Conservation (phyloP, 2,797 vertebrate genomes). For the Diglossa cyanea region DNA sequence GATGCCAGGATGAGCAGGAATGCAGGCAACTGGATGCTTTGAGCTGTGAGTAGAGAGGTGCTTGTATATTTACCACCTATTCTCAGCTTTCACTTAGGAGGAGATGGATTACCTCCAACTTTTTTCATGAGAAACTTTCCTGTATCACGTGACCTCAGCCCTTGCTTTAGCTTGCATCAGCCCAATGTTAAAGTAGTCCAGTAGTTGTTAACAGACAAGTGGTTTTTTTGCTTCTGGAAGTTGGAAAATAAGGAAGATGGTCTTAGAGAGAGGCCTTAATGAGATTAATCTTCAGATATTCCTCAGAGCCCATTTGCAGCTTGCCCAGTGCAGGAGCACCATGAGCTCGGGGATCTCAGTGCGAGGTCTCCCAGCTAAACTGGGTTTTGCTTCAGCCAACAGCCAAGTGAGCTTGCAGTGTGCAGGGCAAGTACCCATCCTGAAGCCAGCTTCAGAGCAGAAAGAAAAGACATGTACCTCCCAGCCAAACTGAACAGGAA, state of each 20-base stretch:
- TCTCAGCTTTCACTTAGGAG: not conserved
- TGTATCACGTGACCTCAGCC: not conserved
- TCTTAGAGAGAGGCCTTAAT: not conserved
- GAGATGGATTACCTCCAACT: not conserved
- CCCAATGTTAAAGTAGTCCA: not conserved
- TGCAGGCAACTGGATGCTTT: not conserved
- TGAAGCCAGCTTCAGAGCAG: not conserved
- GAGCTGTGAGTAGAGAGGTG: not conserved
- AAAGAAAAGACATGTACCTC: not conserved
- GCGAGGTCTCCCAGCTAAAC: not conserved
- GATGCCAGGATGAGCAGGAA: not conserved
- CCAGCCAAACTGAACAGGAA: not conserved
- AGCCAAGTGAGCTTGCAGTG: not conserved
- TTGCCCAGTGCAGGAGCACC: not conserved
- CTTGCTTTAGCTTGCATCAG: not conserved
- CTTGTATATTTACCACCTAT: not conserved
- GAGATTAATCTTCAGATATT: not conserved
- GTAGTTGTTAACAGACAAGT: not conserved
- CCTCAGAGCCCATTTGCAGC: not conserved
- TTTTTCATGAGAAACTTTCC: not conserved
- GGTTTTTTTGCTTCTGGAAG: not conserved
- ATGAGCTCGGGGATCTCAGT: not conserved
- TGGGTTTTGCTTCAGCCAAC: not conserved
- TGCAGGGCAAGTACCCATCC: not conserved
- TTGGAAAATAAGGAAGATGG: not conserved